A percentile compares a stretch with the other conserved stretches of the same genome.
Evolutionary conservation across 1,140 invertebrate species (phyloP).

Genomic region (Drosophila ananassae): DNA sequence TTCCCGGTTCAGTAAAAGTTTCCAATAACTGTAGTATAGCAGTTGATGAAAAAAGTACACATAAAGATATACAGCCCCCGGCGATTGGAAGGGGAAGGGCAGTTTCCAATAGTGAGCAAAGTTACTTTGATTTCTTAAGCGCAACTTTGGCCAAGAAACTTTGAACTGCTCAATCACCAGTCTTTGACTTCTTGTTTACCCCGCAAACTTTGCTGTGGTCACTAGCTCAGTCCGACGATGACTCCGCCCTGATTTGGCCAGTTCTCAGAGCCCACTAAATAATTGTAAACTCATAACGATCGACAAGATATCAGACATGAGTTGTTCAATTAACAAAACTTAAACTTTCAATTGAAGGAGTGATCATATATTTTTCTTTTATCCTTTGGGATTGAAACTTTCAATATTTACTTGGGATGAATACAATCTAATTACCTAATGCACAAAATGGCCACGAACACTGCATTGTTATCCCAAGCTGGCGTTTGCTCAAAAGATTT

Average conservation of each 20-base stretch:
- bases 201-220: conserved; percentile 34
- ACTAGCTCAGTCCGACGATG: conserved; percentile 15
- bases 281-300: conserved; percentile 28
- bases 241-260: conserved; percentile 43
- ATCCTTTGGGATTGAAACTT: not conserved
- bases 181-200: conserved; percentile 49
- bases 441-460: conserved; percentile 29
- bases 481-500: conserved; percentile 17
- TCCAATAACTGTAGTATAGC: conserved; percentile 71
- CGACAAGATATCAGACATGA: not conserved
- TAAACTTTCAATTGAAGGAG: no score
- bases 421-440: conserved; percentile 54
- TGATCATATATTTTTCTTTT: no score
- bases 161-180: conserved; percentile 65
- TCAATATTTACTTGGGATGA: not conserved
- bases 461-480: conserved; percentile 29
- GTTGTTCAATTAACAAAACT: not conserved
- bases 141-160: conserved; percentile 70
- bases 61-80: conserved; percentile 9
- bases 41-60: conserved; percentile 66
- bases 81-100: conserved; percentile 1
- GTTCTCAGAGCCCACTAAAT: conserved; percentile 23
- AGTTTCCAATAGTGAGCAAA: conserved; percentile 48
- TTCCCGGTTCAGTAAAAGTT: conserved; percentile 54
- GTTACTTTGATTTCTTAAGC: conserved; percentile 78